These are phyloP conservation scores for Aphelocoma coerulescens DNA, from an alignment of 2,113 vertebrate genomes.

Conservation along the genomic window DNA sequence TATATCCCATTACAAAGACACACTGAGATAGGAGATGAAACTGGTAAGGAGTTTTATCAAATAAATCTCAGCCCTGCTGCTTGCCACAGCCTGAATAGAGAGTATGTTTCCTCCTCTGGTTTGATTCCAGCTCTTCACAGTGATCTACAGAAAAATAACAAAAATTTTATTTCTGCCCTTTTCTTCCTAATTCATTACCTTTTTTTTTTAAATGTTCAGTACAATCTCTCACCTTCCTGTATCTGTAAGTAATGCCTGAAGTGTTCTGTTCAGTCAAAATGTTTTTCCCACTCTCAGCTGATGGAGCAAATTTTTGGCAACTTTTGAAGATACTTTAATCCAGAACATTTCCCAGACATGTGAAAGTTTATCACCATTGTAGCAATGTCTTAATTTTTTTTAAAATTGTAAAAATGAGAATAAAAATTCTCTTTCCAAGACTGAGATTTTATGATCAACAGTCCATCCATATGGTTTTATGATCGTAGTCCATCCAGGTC, in stretches of 20 bases:
- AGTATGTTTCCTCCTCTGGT: background rate
- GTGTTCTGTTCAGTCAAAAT: background rate
- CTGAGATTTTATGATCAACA: background rate
- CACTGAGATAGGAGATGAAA: background rate
- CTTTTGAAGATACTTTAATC: background rate
- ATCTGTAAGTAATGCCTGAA: background rate
- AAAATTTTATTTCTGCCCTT: background rate
- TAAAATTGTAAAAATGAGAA: background rate
- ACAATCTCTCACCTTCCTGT: background rate
- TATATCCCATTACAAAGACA: background rate
- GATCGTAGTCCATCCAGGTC: background rate
- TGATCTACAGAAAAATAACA: background rate
- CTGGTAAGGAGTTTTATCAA: background rate
- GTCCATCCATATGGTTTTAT: background rate
- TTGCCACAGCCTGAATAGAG: background rate
- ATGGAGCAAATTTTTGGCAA: background rate
- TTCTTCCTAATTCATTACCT: background rate
- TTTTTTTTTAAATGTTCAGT: background rate
- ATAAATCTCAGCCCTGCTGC: background rate
- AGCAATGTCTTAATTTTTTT: background rate
- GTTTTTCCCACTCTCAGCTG: background rate
- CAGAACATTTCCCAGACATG: background rate
- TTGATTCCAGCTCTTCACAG: background rate
- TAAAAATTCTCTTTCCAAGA: background rate
- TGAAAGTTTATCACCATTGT: background rate